Conservation (phyloP, 2,888 invertebrate species). For the Philereme vetulata region DNA sequence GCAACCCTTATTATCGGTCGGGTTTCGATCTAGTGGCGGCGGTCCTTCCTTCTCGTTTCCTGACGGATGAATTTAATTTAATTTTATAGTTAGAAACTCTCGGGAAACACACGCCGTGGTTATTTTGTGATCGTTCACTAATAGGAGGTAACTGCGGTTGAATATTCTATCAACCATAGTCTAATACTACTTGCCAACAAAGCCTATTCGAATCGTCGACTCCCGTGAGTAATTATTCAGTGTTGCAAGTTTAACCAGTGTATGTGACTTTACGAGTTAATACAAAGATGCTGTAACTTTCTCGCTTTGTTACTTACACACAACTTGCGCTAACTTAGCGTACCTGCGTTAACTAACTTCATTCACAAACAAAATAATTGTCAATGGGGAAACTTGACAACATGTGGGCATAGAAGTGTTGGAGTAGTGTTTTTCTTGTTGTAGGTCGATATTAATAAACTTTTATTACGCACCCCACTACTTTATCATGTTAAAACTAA, state of each 20-base stretch:
- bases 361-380: conserved; percentile 25
- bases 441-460: too few relatives aligned
- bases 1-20: too few relatives aligned
- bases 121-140: too few relatives aligned
- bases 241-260: conserved; percentile 51
- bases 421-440: neutral
- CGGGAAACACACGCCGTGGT: too few relatives aligned
- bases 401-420: neutral
- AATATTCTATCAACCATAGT: neutral
- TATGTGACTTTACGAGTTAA: conserved; percentile 52
- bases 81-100: too few relatives aligned
- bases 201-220: conserved; percentile 23
- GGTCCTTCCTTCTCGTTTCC: too few relatives aligned
- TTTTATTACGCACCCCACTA: too few relatives aligned
- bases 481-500: too few relatives aligned
- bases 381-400: conserved; percentile 9
- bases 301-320: conserved; percentile 41
- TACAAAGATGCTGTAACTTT: conserved; percentile 46
- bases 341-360: conserved; percentile 37
- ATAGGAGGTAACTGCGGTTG: too few relatives aligned
- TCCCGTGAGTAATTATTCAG: conserved; percentile 43
- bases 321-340: conserved; percentile 39
- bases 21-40: too few relatives aligned
- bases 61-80: too few relatives aligned
- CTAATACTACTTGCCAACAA: conserved; percentile 13